Evolutionary conservation across 1,140 invertebrate species (phyloP), one percentile per base, ranked within the genome.

Genomic region (Calephelis virginiensis): DNA sequence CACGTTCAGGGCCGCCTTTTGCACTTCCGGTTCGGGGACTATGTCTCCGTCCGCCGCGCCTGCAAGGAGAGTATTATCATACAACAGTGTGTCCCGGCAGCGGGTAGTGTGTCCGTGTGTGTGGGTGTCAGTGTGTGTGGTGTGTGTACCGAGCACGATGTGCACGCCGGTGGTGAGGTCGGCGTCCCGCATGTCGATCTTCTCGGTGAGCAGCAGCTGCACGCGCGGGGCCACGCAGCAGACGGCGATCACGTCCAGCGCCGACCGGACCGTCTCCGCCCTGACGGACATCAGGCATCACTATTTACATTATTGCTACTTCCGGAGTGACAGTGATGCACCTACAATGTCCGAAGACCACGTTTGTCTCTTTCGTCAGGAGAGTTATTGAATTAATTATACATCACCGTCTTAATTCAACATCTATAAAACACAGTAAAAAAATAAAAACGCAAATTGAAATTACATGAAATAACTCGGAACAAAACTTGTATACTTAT

Each of bases 21-120:
- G 96, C 0, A 99, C 97, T 81, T 99, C 98, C 0, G 97, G 93
- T 81, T 98, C 97, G 5, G 94, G 92, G 0, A 97, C 94, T 40
- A 98, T 96, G 85, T 98, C 97, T 5, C 97, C 97, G 82, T 98
- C 97, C 6, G 97, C 96, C 9, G 97, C 95, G 6, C 96, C 96
- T 79, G 97, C 83, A 59, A n/a, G 37, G 10, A 43, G 37, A 43
- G 13, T 12, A 3, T 43, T 12, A 12, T 43, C 11, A 38, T 61
- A 61, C 59, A 17, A 17, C 17, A 17, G 17, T 17, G 17, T 17
- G 17, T 17, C 17, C 17, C 17, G 17, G 3, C 17, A 17, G 17
- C 3, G 17, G 3, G 17, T 17, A 3, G 17, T 17, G 17, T 17
- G 17, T 17, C 1, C 3, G 17, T 17, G 17, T 17, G 17, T 17